Evolutionary conservation across 2,797 vertebrate species (phyloP).

Genomic region (Crypturellus tataupa): DNA sequence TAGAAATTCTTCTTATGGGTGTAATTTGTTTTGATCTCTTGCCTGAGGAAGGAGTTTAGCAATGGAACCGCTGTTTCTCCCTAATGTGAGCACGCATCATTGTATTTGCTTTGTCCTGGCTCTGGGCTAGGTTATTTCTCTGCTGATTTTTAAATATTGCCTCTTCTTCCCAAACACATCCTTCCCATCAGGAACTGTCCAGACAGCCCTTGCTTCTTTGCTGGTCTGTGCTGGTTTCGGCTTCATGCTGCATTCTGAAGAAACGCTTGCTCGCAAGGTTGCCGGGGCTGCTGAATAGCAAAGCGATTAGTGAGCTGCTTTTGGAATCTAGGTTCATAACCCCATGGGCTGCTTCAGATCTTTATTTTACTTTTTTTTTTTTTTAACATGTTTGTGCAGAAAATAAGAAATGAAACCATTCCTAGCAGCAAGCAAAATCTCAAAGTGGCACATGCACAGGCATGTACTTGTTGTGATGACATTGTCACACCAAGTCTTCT

Average conservation of each 20-base stretch:
- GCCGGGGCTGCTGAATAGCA: background rate
- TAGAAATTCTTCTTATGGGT: conserved; percentile 65
- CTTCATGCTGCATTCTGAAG: background rate
- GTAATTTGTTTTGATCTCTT: conserved; percentile 68
- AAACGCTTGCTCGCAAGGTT: background rate
- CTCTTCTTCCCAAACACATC: background rate
- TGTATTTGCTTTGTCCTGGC: conserved; percentile 23
- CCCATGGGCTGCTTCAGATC: background rate
- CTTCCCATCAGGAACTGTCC: background rate
- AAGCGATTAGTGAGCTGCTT: background rate
- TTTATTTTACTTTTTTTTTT: background rate
- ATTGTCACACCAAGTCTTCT: background rate
- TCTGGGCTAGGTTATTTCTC: background rate
- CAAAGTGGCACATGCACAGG: background rate
- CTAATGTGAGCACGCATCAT: conserved; percentile 3
- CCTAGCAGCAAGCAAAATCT: background rate
- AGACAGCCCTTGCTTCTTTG: background rate
- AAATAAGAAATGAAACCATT: background rate
- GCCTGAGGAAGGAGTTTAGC: conserved; percentile 61
- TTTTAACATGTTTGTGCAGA: background rate
- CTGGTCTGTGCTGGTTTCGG: background rate
- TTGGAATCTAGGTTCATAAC: background rate
- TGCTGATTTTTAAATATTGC: background rate
- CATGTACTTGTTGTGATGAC: conserved; percentile 20
- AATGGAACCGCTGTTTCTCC: conserved; percentile 39